phyloP scores from a whole-genome alignment of 37 sponge, comb jelly and placozoan genomes.

The Geodia barretti region DNA sequence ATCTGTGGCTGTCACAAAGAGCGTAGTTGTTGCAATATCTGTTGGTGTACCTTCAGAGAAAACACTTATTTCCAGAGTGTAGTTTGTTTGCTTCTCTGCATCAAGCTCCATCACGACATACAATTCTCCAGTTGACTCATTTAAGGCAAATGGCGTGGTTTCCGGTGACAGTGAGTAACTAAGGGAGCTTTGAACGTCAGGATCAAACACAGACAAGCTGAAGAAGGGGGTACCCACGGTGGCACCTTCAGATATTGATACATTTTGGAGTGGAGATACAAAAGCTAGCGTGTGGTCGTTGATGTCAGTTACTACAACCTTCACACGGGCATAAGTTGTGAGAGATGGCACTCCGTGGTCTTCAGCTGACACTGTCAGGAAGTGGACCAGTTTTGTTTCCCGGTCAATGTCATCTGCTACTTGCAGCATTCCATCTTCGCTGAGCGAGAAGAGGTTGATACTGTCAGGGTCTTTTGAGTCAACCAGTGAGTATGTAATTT shows the following conservation, averaged over 20 bases:
- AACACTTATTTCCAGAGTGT: slow-evolving; percentile 43
- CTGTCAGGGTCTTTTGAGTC: slow-evolving; percentile 24
- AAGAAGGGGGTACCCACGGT: slow-evolving; percentile 25
- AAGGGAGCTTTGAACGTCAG: slow-evolving; percentile 55
- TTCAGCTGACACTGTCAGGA: slow-evolving; percentile 41
- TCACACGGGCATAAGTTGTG: slow-evolving; percentile 36
- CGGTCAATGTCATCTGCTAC: slow-evolving; percentile 30
- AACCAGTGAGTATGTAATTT: slow-evolving; percentile 40
- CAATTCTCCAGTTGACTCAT: slow-evolving; percentile 49
- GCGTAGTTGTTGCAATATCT: background rate
- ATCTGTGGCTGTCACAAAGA: slow-evolving; percentile 31
- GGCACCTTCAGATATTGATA: slow-evolving; percentile 53
- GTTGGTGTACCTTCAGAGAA: slow-evolving; percentile 5
- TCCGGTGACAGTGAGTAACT: slow-evolving; percentile 21
- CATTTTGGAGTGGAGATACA: background rate
- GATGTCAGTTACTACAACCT: slow-evolving; percentile 56
- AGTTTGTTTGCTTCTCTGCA: slow-evolving; percentile 26
- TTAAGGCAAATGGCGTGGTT: slow-evolving; percentile 33
- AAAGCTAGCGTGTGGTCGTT: slow-evolving; percentile 75
- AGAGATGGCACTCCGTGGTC: slow-evolving; percentile 40
- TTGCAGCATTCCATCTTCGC: background rate
- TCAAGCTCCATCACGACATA: slow-evolving; percentile 35
- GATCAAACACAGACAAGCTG: slow-evolving; percentile 59
- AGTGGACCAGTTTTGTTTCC: slow-evolving; percentile 35
- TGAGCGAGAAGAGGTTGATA: slow-evolving; percentile 18